Evolutionary conservation across 2,113 vertebrate species (phyloP).

Genomic region (Cathartes aura): DNA sequence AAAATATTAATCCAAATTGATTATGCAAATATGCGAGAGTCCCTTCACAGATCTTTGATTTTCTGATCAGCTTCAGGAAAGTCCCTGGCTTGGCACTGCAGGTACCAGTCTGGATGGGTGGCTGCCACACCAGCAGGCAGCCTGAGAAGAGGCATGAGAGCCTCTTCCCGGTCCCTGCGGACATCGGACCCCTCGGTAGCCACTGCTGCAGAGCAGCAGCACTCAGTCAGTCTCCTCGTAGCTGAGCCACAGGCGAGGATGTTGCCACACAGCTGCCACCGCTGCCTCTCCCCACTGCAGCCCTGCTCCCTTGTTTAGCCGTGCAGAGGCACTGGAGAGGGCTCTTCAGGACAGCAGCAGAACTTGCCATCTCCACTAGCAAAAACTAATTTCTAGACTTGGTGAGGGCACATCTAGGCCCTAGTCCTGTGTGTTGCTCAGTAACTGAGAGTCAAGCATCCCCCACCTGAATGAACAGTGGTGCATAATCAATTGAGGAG

Average conservation of each 20-base stretch:
- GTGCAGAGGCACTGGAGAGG: rapidly evolving
- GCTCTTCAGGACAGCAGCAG: not conserved
- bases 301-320: not conserved
- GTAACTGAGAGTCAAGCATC: not conserved
- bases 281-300: rapidly evolving
- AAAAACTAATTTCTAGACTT: not conserved
- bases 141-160: not conserved
- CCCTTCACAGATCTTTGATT: not conserved
- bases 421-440: not conserved
- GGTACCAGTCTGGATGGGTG: not conserved
- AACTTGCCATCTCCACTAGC: not conserved
- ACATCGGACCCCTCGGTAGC: rapidly evolving
- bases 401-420: not conserved
- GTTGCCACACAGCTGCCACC: rapidly evolving
- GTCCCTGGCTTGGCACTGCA: not conserved
- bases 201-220: not conserved
- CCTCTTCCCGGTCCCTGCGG: rapidly evolving
- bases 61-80: not conserved
- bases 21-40: not conserved
- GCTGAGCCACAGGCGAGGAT: rapidly evolving
- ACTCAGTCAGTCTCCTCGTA: rapidly evolving
- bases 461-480: rapidly evolving
- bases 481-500: not conserved
- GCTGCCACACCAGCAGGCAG: not conserved
- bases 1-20: not conserved